Percentiles rank a stretch among this genome's conserved stretches.
phyloP scores from a whole-genome alignment of 1,140 invertebrate genomes.

The Psilanteris sp. region DNA sequence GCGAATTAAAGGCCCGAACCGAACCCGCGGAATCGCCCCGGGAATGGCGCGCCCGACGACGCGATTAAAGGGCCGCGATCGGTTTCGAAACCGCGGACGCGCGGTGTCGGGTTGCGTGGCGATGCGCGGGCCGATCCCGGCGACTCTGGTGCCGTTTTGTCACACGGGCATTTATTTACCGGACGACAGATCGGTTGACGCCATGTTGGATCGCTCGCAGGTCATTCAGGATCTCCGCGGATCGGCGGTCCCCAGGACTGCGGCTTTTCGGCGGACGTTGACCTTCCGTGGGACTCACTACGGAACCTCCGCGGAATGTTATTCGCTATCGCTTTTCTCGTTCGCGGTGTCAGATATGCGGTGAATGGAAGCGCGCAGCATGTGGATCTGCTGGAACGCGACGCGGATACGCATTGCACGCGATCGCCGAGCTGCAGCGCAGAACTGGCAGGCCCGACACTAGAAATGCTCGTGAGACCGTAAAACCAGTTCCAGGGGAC shows the following conservation, averaged over 20 bases:
- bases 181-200: slow-evolving; percentile 79
- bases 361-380: slow-evolving; percentile 1
- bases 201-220: slow-evolving; percentile 77
- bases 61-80: too few species aligned
- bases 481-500: slow-evolving; percentile 63
- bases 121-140: neutral
- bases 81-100: neutral
- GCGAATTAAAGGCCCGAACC: too few species aligned
- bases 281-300: too few species aligned
- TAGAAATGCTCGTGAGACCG: slow-evolving; percentile 42
- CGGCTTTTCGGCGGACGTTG: neutral
- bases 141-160: neutral
- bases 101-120: slow-evolving; percentile 3
- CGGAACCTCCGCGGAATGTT: too few species aligned
- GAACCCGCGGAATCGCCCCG: too few species aligned
- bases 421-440: slow-evolving; percentile 68
- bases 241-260: slow-evolving; percentile 26
- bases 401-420: slow-evolving; percentile 28
- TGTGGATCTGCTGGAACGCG: slow-evolving; percentile 9
- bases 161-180: slow-evolving; percentile 71
- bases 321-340: too few species aligned
- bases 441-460: slow-evolving; percentile 70
- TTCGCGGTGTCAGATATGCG: too few species aligned
- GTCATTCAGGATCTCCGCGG: slow-evolving; percentile 68
- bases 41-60: too few species aligned